Base-by-base conservation (phyloP, 2,113 vertebrate species). In the Chrysochloris asiatica region DNA sequence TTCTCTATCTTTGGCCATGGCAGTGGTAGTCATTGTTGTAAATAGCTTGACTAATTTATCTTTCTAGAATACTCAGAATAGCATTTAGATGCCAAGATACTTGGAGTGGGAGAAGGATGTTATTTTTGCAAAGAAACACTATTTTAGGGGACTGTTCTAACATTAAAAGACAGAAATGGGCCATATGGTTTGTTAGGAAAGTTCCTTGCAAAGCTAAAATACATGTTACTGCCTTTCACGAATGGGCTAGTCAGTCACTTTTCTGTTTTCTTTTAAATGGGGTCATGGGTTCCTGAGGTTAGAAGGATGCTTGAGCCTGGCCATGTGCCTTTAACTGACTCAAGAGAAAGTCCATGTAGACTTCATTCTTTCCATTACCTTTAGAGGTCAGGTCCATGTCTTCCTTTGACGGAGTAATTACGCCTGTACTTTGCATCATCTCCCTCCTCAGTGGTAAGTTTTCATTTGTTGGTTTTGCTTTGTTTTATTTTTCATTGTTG, bases 71-170 rank as follows among this genome's bases (percentile, higher is more conserved):
- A 73, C 90, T 93, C 93, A 94, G 88, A 96, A 96, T 94, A 95
- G 67, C 89, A 90, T 87, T 86, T 78, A 94, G 88, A 95, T 88
- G 83, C 93, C 90, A 94, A 89, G 88, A 92, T 38, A 83, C 80
- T 94, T 78, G 50, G 86, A 95, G 86, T 94, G 79, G 67, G 92
- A 73, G 95, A 93, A 94, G 54, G 87, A 65, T 80, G 86, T 96
- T 97, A 96, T 94, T 97, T 96, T 95, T 94, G 67, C 90, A 85
- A n/a, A 78, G 91, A 95, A 95, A 93, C 90, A 59, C 95, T 97
- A 96, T 95, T 96, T 96, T 93, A 59, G 88, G 72, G 76, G 80
- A 80, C 67, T 86, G 41, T 79, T 95, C 88, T 91, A 86, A 94
- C 79, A 88, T 80, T 93, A 77, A 92, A 94, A 77, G 61, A 86